Conservation (phyloP, 2,888 invertebrate species). For the Mechanitis mazaeus region DNA sequence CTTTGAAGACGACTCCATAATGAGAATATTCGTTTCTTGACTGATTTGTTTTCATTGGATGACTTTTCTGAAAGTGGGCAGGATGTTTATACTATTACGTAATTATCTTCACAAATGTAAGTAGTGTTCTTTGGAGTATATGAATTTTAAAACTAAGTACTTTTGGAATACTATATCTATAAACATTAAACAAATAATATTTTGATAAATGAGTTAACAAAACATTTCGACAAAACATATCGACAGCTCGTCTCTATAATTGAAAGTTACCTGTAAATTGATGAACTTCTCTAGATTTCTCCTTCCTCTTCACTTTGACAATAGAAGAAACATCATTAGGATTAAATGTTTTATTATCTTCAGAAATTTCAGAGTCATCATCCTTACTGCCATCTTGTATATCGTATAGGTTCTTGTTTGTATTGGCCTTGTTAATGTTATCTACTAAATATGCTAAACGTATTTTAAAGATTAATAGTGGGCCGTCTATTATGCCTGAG, state of each 20-base stretch:
- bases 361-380: slow-evolving; percentile 32
- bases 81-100: background rate
- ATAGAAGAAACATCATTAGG: slow-evolving; percentile 28
- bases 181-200: no score
- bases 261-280: slow-evolving; percentile 26
- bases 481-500: slow-evolving; percentile 45
- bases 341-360: slow-evolving; percentile 32
- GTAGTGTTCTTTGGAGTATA: no score
- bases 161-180: no score
- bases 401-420: slow-evolving; percentile 29
- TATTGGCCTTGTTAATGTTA: slow-evolving; percentile 38
- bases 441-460: slow-evolving; percentile 52
- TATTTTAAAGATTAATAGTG: slow-evolving; percentile 59
- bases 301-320: slow-evolving; percentile 52
- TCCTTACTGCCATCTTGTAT: slow-evolving; percentile 29
- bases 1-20: slow-evolving; percentile 67
- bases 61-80: slow-evolving; percentile 41
- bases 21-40: slow-evolving; percentile 64
- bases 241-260: background rate
- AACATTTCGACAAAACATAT: background rate
- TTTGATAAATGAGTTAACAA: no score
- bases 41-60: slow-evolving; percentile 41
- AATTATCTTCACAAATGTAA: no score
- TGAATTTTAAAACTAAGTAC: no score
- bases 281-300: slow-evolving; percentile 34